Percentiles rank a stretch among this genome's conserved stretches.
Conservation (phyloP, 2,888 invertebrate species). For the Arge pagana region DNA sequence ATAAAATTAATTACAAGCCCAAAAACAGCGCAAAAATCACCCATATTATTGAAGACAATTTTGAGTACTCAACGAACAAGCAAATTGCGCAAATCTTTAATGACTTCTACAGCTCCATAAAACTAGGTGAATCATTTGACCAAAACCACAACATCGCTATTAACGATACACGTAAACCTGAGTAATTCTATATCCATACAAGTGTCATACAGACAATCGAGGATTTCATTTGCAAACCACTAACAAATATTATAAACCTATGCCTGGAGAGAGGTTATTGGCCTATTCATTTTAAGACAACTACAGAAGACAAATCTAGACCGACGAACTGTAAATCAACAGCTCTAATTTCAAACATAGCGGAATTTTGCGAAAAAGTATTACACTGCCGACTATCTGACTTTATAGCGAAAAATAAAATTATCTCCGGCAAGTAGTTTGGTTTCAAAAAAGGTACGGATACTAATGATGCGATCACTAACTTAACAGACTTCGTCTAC, state of each 20-base stretch:
- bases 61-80: too few relatives aligned
- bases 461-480: slow-evolving; percentile 26
- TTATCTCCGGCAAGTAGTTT: slow-evolving; percentile 16
- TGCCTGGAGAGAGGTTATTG: background rate
- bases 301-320: slow-evolving; percentile 19
- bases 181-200: slow-evolving; percentile 3
- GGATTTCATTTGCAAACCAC: background rate
- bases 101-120: background rate
- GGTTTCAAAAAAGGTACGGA: slow-evolving; percentile 25
- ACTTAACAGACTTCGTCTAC: slow-evolving; percentile 22
- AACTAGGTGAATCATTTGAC: background rate
- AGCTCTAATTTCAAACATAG: slow-evolving; percentile 23
- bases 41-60: too few relatives aligned
- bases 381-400: slow-evolving; percentile 23
- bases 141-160: too few relatives aligned
- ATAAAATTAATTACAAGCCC: too few relatives aligned
- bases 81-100: too few relatives aligned
- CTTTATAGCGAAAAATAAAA: slow-evolving; percentile 4
- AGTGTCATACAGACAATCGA: background rate
- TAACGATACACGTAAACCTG: too few relatives aligned
- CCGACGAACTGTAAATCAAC: slow-evolving; percentile 29
- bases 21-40: too few relatives aligned
- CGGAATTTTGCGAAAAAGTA: slow-evolving; percentile 32
- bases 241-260: slow-evolving; percentile 5
- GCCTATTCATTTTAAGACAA: background rate